Evolutionary conservation across 2,888 invertebrate genomes (phyloP).

Genomic region (Cheilosia soror): DNA sequence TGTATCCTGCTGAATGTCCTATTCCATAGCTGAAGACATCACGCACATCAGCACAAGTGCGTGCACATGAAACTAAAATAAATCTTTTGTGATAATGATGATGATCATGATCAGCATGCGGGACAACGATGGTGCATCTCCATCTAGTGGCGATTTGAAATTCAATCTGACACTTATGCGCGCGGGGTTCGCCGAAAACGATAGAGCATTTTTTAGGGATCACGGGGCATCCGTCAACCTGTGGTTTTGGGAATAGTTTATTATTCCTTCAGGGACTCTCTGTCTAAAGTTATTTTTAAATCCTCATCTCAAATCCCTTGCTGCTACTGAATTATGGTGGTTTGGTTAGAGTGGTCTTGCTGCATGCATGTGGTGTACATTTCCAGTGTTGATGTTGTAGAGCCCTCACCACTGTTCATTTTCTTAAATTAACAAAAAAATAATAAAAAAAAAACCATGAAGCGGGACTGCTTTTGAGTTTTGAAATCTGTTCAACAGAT

Average conservation of each 20-base stretch:
- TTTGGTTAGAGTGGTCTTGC: constrained; percentile 31
- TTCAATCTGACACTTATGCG: constrained; percentile 70
- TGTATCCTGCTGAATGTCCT: constrained; percentile 61
- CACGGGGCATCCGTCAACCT: constrained; percentile 69
- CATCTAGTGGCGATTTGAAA: constrained; percentile 62
- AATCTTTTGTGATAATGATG: constrained; percentile 49
- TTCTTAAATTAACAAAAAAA: constrained; percentile 43
- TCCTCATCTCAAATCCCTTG: constrained; percentile 28
- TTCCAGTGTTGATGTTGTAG: constrained; percentile 29
- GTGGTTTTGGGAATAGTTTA: constrained; percentile 67
- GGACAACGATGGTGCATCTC: constrained; percentile 37
- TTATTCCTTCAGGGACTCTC: constrained; percentile 56
- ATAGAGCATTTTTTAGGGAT: constrained; percentile 57
- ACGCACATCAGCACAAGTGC: constrained; percentile 61
- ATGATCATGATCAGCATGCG: constrained; percentile 48
- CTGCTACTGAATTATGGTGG: constrained; percentile 23
- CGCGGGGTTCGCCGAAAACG: constrained; percentile 43
- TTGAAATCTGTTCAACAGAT: constrained; percentile 74
- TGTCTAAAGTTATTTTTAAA: constrained; percentile 61
- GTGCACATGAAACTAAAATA: constrained; percentile 46
- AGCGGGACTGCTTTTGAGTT: constrained; percentile 44
- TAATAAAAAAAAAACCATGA: constrained; percentile 49
- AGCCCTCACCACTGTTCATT: background rate
- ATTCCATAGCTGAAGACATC: constrained; percentile 43
- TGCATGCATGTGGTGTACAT: constrained; percentile 53